phyloP scores from a whole-genome alignment of 2,888 invertebrate species.

The Netelia melanura region DNA sequence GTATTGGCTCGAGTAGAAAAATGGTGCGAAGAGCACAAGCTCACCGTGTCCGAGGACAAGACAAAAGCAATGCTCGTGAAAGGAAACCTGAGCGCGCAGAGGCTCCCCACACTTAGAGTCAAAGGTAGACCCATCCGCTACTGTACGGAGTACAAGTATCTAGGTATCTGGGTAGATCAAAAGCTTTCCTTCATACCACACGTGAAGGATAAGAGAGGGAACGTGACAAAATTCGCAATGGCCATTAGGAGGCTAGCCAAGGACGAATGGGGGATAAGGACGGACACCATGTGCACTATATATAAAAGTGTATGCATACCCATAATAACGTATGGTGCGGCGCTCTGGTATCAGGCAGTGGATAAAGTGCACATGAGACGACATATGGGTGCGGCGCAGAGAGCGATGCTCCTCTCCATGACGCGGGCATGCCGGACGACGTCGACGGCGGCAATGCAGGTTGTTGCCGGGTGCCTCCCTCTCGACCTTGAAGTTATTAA shows the following conservation, averaged over 20 bases:
- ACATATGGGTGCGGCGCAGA: neutral
- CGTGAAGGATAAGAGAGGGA: neutral
- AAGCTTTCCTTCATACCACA: constrained; percentile 36
- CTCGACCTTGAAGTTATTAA: neutral
- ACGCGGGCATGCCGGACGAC: constrained; percentile 9
- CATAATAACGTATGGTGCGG: constrained; percentile 59
- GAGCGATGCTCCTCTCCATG: neutral
- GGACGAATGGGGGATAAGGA: constrained; percentile 57
- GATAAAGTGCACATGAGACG: neutral
- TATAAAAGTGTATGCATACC: constrained; percentile 59
- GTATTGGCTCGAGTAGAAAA: neutral
- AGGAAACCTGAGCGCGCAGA: neutral
- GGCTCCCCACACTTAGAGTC: constrained; percentile 6
- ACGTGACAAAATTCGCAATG: constrained; percentile 1
- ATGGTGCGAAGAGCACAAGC: constrained; percentile 47
- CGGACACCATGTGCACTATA: constrained; percentile 25
- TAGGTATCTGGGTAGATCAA: constrained; percentile 53
- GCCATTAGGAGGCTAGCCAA: constrained; percentile 38
- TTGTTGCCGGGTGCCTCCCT: constrained; percentile 2
- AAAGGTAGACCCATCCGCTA: neutral
- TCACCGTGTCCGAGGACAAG: constrained; percentile 12
- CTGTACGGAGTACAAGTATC: constrained; percentile 27
- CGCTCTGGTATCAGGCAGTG: constrained; percentile 32
- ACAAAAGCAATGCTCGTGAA: constrained; percentile 51
- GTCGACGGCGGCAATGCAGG: neutral